Percentiles rank a stretch among this genome's conserved stretches.
Conservation (phyloP, 1,140 invertebrate species). For the Apis laboriosa region DNA sequence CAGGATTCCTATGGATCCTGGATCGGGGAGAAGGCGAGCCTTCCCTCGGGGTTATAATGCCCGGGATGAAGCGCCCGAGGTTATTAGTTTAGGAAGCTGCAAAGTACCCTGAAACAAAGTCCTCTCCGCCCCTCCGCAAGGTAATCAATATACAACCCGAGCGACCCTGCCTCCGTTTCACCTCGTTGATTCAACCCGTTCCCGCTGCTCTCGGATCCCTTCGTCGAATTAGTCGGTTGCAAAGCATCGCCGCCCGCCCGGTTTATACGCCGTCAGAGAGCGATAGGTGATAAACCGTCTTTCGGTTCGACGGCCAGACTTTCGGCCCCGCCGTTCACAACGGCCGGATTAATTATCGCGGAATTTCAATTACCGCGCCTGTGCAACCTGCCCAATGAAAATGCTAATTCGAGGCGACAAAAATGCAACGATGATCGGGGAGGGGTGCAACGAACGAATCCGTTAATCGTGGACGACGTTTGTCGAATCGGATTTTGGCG, state of each 20-base stretch:
- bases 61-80: slow-evolving; percentile 66
- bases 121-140: slow-evolving; percentile 59
- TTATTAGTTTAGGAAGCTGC: slow-evolving; percentile 79
- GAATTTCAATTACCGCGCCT: slow-evolving; percentile 2
- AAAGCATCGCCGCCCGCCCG: slow-evolving; percentile 24
- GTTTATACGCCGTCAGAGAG: slow-evolving; percentile 25
- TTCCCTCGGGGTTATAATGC: slow-evolving; percentile 62
- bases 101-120: slow-evolving; percentile 72
- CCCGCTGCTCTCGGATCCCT: slow-evolving; percentile 17
- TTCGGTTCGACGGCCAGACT: not conserved
- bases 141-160: slow-evolving; percentile 76
- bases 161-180: slow-evolving; percentile 64
- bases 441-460: too few relatives aligned
- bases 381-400: slow-evolving; percentile 2
- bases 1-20: slow-evolving; percentile 49
- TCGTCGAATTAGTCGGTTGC: slow-evolving; percentile 53
- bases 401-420: slow-evolving; percentile 17
- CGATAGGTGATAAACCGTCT: slow-evolving; percentile 41
- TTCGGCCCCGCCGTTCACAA: not conserved
- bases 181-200: slow-evolving; percentile 52
- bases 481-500: too few relatives aligned
- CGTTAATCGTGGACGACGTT: too few relatives aligned
- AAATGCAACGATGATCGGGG: not conserved
- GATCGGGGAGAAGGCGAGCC: slow-evolving; percentile 36
- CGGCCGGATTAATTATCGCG: slow-evolving; percentile 27